Percentiles rank a stretch among this genome's conserved stretches.
Evolutionary conservation across 2,797 vertebrate genomes (phyloP).

Genomic region (Falco concolor): DNA sequence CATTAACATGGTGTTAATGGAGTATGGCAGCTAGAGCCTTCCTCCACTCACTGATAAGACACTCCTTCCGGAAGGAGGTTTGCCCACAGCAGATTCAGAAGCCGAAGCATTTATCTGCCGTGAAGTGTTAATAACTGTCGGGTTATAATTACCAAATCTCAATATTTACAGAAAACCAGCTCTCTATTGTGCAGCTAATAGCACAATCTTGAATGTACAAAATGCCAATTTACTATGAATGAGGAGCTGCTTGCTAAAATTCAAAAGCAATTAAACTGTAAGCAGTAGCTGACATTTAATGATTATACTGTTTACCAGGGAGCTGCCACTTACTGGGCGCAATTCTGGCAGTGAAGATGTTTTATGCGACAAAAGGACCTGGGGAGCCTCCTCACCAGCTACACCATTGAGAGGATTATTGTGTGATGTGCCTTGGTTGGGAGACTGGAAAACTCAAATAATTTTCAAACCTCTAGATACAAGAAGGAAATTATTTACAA

Average conservation of each 20-base stretch:
- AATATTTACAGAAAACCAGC: conserved; percentile 69
- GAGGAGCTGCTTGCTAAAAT: conserved; percentile 30
- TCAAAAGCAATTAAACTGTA: conserved; percentile 50
- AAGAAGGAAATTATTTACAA: background rate
- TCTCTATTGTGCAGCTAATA: conserved; percentile 63
- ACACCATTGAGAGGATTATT: background rate
- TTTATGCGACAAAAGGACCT: background rate
- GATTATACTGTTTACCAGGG: background rate
- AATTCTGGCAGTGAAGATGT: background rate
- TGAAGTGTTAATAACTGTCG: conserved; percentile 54
- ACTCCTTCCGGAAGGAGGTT: conserved; percentile 35
- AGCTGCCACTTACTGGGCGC: background rate
- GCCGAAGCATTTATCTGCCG: conserved; percentile 46
- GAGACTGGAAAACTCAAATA: background rate
- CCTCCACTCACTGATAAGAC: conserved; percentile 50
- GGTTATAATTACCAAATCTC: conserved; percentile 68
- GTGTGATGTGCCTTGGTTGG: background rate
- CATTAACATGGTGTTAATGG: conserved; percentile 64
- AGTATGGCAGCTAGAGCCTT: conserved; percentile 60
- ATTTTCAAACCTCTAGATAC: background rate
- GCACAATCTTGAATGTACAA: conserved; percentile 25
- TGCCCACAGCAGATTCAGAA: conserved; percentile 63
- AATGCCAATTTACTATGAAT: conserved; percentile 60
- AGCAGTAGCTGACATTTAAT: conserved; percentile 49
- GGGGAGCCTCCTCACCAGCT: background rate